Percentiles rank a stretch among this genome's conserved stretches.
Evolutionary conservation across 2,797 vertebrate species (phyloP).

Genomic region (Limnodromus scolopaceus): DNA sequence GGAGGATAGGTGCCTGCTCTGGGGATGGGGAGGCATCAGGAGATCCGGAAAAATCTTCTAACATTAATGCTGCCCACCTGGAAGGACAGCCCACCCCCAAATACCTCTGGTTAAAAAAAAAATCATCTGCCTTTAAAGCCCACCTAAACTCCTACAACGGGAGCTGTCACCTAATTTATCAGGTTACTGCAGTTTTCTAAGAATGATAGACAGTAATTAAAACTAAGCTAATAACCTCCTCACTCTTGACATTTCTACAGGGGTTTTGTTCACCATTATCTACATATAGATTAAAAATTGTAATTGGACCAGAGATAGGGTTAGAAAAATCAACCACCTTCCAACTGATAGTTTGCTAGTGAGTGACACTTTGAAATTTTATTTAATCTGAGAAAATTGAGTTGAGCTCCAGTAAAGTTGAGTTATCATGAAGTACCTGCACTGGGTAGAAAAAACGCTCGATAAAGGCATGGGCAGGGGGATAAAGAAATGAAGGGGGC

Average conservation of each 20-base stretch:
- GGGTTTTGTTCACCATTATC: slow-evolving; percentile 93
- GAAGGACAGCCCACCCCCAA: background rate
- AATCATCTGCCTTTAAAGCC: background rate
- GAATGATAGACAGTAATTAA: slow-evolving; percentile 98
- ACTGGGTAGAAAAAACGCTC: slow-evolving; percentile 43
- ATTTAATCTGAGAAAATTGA: slow-evolving; percentile 92
- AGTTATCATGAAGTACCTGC: slow-evolving; percentile 76
- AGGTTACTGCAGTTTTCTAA: slow-evolving; percentile 72
- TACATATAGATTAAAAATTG: slow-evolving; percentile 99
- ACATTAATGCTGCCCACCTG: background rate
- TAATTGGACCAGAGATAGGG: slow-evolving; percentile 93
- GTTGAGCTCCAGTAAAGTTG: slow-evolving; percentile 86
- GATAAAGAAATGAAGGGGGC: background rate
- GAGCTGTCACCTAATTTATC: slow-evolving; percentile 80
- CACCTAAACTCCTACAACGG: slow-evolving; percentile 65
- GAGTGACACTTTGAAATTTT: slow-evolving; percentile 92
- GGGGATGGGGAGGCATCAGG: background rate
- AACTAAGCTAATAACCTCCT: slow-evolving; percentile 96
- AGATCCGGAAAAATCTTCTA: background rate
- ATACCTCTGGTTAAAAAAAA: background rate
- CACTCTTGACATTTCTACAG: slow-evolving; percentile 95
- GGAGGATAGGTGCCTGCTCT: fast-evolving
- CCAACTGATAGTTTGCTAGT: slow-evolving; percentile 83
- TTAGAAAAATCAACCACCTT: slow-evolving; percentile 87
- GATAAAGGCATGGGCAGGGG: background rate